Conservation (phyloP, 1,140 invertebrate species). For the Apis dorsata region DNA sequence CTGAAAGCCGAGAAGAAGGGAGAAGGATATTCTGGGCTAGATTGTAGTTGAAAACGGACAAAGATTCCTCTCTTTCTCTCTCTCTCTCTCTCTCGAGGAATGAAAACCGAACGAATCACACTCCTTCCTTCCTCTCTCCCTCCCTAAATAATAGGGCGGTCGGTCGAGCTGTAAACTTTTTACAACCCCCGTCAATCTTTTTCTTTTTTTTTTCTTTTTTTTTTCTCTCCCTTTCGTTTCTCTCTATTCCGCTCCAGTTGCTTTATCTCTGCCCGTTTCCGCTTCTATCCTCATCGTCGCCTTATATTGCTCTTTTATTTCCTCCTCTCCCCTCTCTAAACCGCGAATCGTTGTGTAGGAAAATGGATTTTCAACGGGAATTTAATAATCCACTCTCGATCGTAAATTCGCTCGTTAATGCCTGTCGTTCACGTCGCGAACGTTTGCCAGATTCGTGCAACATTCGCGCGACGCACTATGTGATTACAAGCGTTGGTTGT, state of each 20-base stretch:
- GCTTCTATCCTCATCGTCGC: neutral
- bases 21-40: neutral
- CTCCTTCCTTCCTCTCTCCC: neutral
- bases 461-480: slow-evolving; percentile 29
- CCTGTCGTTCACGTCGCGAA: slow-evolving; percentile 11
- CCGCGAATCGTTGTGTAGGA: neutral
- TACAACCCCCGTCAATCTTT: slow-evolving; percentile 67
- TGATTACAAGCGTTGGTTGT: slow-evolving; percentile 38
- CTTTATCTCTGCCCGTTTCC: slow-evolving; percentile 8
- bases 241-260: slow-evolving; percentile 11
- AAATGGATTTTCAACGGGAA: slow-evolving; percentile 23
- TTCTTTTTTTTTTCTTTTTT: slow-evolving; percentile 5
- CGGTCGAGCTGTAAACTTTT: slow-evolving; percentile 67
- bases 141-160: slow-evolving; percentile 65
- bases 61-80: slow-evolving; percentile 7
- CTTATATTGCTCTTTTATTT: neutral
- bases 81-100: neutral
- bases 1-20: neutral
- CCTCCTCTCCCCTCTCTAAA: neutral
- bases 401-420: slow-evolving; percentile 43
- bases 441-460: slow-evolving; percentile 27
- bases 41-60: slow-evolving; percentile 35
- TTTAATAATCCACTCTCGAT: slow-evolving; percentile 22
- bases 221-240: slow-evolving; percentile 2
- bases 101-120: slow-evolving; percentile 41